A percentile compares a stretch with the other conserved stretches of the same genome.
phyloP scores from a whole-genome alignment of 1,140 invertebrate species.

The Archivesica marissinica region DNA sequence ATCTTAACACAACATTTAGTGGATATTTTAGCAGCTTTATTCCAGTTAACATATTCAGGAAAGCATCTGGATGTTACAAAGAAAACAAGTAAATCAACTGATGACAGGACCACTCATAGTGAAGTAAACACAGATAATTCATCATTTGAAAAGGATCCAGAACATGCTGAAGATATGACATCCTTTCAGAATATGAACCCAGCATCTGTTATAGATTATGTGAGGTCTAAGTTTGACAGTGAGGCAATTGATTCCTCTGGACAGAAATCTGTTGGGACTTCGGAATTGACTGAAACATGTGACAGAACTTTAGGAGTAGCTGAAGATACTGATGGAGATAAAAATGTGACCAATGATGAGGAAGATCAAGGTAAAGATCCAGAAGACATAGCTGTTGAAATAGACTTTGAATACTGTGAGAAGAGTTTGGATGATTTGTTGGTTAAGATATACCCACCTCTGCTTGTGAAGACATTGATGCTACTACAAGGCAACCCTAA shows the following conservation, averaged over 20 bases:
- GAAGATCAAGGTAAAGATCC: background rate
- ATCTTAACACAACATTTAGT: slow-evolving; percentile 83
- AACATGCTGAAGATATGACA: background rate
- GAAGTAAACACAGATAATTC: background rate
- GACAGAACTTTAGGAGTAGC: background rate
- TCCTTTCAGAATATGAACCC: slow-evolving; percentile 31
- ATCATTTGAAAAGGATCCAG: background rate
- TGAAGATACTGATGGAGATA: background rate
- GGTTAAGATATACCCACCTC: slow-evolving; percentile 86
- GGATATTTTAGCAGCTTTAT: slow-evolving; percentile 87
- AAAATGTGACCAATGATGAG: background rate
- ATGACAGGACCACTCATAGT: background rate
- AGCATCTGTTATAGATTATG: slow-evolving; percentile 36
- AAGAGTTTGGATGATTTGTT: slow-evolving; percentile 85
- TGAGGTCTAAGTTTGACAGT: slow-evolving; percentile 6
- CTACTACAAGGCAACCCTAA: slow-evolving; percentile 86
- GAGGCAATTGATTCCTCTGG: background rate
- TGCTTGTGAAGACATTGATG: slow-evolving; percentile 89
- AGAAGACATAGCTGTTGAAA: slow-evolving; percentile 79
- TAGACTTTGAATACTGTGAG: slow-evolving; percentile 86
- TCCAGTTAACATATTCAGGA: slow-evolving; percentile 84
- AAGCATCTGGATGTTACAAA: background rate
- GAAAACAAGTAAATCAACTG: background rate
- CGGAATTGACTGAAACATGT: background rate
- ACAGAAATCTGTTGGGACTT: background rate